Conservation (phyloP, 92 coral and sea anemone genomes). For the Pocillopora meandrina region DNA sequence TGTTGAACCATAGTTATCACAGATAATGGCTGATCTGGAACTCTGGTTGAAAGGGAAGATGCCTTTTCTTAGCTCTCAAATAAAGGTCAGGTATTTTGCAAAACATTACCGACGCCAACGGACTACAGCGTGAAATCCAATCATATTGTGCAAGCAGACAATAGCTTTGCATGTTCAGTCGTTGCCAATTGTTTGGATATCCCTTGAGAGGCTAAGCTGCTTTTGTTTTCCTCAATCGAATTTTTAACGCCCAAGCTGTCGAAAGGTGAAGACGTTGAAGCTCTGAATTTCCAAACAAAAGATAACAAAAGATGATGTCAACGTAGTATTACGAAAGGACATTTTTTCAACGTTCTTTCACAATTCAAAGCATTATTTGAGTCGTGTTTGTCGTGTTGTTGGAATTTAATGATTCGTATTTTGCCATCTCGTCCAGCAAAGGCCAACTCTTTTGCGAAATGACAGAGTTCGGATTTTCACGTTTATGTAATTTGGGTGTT, state of each 20-base stretch:
- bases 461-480: too few species aligned
- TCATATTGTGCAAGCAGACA: not conserved
- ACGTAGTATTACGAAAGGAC: not conserved
- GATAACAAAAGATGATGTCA: conserved; percentile 11
- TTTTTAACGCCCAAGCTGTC: not conserved
- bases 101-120: not conserved
- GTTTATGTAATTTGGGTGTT: too few species aligned
- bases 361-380: not conserved
- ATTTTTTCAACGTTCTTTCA: conserved; percentile 10
- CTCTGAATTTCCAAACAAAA: not conserved
- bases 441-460: too few species aligned
- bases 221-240: conserved; percentile 12
- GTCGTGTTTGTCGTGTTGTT: not conserved
- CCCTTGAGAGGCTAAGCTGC: conserved; percentile 8
- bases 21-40: too few species aligned
- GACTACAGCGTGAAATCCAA: not conserved
- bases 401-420: too few species aligned
- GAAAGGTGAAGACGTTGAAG: not conserved
- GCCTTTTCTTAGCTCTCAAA: not conserved
- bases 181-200: not conserved
- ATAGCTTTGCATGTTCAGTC: not conserved
- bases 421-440: too few species aligned
- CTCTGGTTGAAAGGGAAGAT: not conserved
- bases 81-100: too few species aligned
- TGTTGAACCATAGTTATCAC: not conserved